These are phyloP conservation scores for Raja brachyura DNA, from an alignment of 2,113 vertebrate species.

Conservation along the genomic window DNA sequence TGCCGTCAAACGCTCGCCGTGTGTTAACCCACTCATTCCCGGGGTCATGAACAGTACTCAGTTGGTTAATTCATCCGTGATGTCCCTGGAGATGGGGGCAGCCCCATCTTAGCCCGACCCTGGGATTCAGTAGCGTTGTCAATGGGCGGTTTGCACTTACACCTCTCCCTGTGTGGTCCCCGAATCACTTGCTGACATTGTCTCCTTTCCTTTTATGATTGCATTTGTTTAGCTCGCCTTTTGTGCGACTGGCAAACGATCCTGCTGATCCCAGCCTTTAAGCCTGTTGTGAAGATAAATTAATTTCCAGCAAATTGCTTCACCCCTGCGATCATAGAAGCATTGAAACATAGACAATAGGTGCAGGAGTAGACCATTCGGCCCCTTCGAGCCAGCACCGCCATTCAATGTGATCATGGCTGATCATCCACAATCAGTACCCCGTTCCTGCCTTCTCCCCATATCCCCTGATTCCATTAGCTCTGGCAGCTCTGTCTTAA, in stretches of 20 bases:
- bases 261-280: conserved; percentile 63
- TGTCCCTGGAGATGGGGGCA: conserved; percentile 21
- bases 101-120: conserved; percentile 15
- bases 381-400: too few relatives aligned
- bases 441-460: too few relatives aligned
- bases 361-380: too few relatives aligned
- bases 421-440: too few relatives aligned
- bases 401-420: too few relatives aligned
- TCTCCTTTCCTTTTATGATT: conserved; percentile 61
- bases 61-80: conserved; percentile 32
- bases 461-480: too few relatives aligned
- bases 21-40: too few relatives aligned
- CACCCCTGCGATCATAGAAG: too few relatives aligned
- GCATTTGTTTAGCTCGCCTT: conserved; percentile 54
- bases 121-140: conserved; percentile 1
- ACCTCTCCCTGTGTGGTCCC: conserved; percentile 55
- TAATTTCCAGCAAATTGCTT: conserved; percentile 61
- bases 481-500: too few relatives aligned
- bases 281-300: conserved; percentile 65
- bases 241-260: conserved; percentile 56
- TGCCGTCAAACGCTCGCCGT: too few relatives aligned
- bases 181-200: conserved; percentile 48
- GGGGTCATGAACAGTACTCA: conserved; percentile 17
- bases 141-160: conserved; percentile 41
- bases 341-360: too few relatives aligned